phyloP scores from a whole-genome alignment of 1,140 invertebrate genomes.

The Brachionus rotundiformis region DNA sequence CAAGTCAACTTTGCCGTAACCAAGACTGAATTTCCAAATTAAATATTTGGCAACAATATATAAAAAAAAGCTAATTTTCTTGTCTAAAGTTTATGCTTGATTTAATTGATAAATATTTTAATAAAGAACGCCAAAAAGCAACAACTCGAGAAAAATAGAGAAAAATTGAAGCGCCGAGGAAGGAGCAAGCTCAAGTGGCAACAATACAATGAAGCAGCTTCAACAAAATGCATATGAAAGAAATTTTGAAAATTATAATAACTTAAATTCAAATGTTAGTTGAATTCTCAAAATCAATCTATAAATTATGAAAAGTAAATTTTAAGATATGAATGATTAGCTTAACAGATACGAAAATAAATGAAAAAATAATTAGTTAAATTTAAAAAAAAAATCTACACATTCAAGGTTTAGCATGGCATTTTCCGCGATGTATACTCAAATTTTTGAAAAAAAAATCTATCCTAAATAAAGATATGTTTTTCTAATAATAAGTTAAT shows the following conservation, averaged over 20 bases:
- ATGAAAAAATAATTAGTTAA: too few species aligned
- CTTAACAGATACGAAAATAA: too few species aligned
- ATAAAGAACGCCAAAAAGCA: background rate
- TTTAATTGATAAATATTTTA: conserved; percentile 37
- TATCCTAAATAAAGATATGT: background rate
- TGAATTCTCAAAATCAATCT: conserved; percentile 35
- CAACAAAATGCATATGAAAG: background rate
- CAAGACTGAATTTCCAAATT: background rate
- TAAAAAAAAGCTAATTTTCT: background rate
- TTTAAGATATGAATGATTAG: background rate
- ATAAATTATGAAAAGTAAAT: conserved; percentile 39
- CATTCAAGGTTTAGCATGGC: background rate
- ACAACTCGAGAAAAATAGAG: background rate
- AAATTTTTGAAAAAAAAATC: background rate
- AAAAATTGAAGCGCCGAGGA: background rate
- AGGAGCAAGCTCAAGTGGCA: background rate
- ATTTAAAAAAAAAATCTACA: too few species aligned
- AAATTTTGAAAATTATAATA: conserved; percentile 39
- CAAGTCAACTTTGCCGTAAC: background rate
- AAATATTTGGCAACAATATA: conserved; percentile 18
- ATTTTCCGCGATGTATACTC: background rate
- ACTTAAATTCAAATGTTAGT: conserved; percentile 39
- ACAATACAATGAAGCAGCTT: conserved; percentile 33
- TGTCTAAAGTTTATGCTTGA: conserved; percentile 20
- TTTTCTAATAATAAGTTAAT: conserved; percentile 32